Conservation (phyloP, 2,888 invertebrate genomes). For the Hyalella azteca region DNA sequence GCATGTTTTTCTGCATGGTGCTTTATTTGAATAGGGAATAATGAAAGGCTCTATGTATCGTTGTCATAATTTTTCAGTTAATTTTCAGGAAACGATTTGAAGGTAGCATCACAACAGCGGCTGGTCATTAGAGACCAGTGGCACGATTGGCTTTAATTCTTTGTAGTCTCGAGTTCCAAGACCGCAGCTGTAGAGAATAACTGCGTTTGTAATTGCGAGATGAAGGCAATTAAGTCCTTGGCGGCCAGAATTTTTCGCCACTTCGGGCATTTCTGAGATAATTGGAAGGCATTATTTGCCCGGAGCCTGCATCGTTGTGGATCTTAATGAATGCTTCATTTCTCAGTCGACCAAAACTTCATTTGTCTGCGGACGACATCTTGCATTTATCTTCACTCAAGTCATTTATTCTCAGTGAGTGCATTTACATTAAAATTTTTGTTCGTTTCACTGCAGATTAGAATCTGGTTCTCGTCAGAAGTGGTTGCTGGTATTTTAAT, state of each 20-base stretch:
- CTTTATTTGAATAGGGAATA: no score
- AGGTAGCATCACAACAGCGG: no score
- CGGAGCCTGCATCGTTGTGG: background rate
- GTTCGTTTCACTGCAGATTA: no score
- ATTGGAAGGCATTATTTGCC: conserved; percentile 26
- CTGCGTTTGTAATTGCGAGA: background rate
- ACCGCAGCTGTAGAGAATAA: background rate
- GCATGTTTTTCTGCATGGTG: no score
- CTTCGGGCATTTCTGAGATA: conserved; percentile 28
- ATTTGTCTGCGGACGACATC: background rate
- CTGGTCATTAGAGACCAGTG: no score
- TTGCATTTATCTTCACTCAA: background rate
- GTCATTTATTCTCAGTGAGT: conserved; percentile 5
- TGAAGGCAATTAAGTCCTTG: background rate
- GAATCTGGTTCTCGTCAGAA: no score
- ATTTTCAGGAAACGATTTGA: no score
- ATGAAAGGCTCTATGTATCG: no score
- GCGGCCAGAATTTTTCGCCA: background rate
- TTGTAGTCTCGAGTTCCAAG: background rate
- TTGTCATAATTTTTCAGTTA: no score
- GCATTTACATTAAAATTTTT: background rate
- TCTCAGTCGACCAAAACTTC: conserved; percentile 14
- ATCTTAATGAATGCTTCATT: conserved; percentile 11
- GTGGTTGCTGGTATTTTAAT: no score
- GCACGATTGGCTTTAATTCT: no score